Evolutionary conservation across 1,140 invertebrate species (phyloP).

Genomic region (Heliconius congener): DNA sequence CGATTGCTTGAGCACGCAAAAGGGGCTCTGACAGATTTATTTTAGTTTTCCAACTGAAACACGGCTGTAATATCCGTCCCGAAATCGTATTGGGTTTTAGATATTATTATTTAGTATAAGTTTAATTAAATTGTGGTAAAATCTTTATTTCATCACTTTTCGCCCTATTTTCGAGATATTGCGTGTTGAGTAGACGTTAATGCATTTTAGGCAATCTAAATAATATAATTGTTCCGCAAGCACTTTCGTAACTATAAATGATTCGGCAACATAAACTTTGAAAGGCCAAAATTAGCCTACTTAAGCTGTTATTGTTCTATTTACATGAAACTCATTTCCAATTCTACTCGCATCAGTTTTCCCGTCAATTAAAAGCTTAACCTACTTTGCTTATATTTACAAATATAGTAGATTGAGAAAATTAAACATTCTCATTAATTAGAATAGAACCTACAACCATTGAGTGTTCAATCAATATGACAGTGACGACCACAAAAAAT

Average conservation of each 20-base stretch:
- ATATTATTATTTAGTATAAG: not conserved
- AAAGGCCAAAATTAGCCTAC: not conserved
- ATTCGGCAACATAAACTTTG: not conserved
- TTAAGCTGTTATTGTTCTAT: not conserved
- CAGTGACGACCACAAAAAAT: too few species aligned
- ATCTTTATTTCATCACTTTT: too few species aligned
- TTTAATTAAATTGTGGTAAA: not conserved
- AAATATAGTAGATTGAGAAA: not conserved
- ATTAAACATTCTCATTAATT: not conserved
- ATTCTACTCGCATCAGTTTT: slow-evolving; percentile 3
- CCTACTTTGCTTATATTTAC: slow-evolving; percentile 1
- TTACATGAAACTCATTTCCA: not conserved
- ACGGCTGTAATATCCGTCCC: slow-evolving; percentile 13
- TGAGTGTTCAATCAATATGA: too few species aligned
- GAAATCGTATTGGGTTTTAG: not conserved
- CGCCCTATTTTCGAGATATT: too few species aligned
- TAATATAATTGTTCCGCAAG: not conserved
- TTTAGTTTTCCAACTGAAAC: slow-evolving; percentile 23
- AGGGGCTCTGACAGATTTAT: slow-evolving; percentile 24
- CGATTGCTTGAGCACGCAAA: slow-evolving; percentile 36
- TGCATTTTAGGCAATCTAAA: not conserved
- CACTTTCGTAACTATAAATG: not conserved
- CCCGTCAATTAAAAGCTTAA: not conserved
- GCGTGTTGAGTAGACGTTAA: not conserved
- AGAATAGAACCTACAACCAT: not conserved